Evolutionary conservation across 2,113 vertebrate species (phyloP).

Genomic region (Romanogobio albipinnatus): DNA sequence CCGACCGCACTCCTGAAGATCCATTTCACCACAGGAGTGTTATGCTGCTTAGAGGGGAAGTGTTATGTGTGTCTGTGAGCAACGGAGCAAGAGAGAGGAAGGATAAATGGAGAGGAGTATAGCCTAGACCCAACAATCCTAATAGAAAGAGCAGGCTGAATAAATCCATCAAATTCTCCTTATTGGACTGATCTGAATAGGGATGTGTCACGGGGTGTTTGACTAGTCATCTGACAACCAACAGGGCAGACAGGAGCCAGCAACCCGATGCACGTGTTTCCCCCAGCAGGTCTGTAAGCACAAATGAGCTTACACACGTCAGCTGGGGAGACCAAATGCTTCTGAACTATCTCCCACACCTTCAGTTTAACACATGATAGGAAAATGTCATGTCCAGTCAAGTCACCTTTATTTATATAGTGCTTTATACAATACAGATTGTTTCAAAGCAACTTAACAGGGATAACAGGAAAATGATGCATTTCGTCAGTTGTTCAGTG

Average conservation of each 20-base stretch:
- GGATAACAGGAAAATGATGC: no score
- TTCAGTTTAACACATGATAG: not conserved
- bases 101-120: not conserved
- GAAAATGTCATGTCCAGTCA: not conserved
- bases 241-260: not conserved
- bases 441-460: no score
- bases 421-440: no score
- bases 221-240: not conserved
- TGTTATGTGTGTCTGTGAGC: constrained; percentile 36
- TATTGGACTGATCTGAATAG: not conserved
- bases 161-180: not conserved
- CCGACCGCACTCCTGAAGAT: constrained; percentile 10
- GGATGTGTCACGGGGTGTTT: not conserved
- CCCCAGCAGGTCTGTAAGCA: not conserved
- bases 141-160: not conserved
- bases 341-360: not conserved
- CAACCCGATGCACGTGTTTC: not conserved
- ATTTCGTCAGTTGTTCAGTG: no score
- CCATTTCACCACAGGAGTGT: constrained; percentile 31
- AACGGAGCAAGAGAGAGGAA: not conserved
- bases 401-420: no score
- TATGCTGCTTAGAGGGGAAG: constrained; percentile 26
- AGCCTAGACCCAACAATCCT: not conserved
- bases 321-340: constrained; percentile 18
- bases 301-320: constrained; percentile 26